Evolutionary conservation across 64 coral and sea anemone species (phyloP).

Genomic region (Trachythela sp.): DNA sequence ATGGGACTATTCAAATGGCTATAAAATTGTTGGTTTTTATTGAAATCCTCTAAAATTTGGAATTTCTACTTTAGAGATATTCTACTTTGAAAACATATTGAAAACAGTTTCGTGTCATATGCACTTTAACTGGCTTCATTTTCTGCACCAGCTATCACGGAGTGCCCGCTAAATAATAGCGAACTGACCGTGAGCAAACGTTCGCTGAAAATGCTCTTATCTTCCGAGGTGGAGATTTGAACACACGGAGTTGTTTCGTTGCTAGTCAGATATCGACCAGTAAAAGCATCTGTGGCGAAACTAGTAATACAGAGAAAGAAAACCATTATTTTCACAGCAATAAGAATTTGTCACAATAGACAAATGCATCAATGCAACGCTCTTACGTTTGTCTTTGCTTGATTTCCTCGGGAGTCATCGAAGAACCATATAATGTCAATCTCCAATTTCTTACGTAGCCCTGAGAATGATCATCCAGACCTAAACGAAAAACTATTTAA

Average conservation of each 20-base stretch:
- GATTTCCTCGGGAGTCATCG: slow-evolving; percentile 74
- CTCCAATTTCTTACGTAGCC: slow-evolving; percentile 88
- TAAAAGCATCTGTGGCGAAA: not conserved
- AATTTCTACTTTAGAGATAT: no score
- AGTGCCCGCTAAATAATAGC: no score
- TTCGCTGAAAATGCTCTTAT: not conserved
- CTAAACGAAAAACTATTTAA: not conserved
- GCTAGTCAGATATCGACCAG: not conserved
- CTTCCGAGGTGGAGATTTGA: not conserved
- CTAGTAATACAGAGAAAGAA: not conserved
- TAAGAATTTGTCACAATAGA: not conserved
- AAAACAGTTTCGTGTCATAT: no score
- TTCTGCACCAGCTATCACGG: no score
- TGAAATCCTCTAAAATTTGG: no score
- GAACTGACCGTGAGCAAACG: not conserved
- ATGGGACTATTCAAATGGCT: no score
- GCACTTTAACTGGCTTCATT: no score
- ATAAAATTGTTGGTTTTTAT: no score
- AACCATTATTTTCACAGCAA: not conserved
- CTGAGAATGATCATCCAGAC: slow-evolving; percentile 62
- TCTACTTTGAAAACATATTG: no score
- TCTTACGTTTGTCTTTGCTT: slow-evolving; percentile 60
- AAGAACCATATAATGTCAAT: slow-evolving; percentile 87
- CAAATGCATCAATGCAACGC: not conserved
- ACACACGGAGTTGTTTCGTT: not conserved